These are phyloP conservation scores for Petrocephalus microphthalmus DNA, from an alignment of 2,113 vertebrate species.

Conservation along the genomic window DNA sequence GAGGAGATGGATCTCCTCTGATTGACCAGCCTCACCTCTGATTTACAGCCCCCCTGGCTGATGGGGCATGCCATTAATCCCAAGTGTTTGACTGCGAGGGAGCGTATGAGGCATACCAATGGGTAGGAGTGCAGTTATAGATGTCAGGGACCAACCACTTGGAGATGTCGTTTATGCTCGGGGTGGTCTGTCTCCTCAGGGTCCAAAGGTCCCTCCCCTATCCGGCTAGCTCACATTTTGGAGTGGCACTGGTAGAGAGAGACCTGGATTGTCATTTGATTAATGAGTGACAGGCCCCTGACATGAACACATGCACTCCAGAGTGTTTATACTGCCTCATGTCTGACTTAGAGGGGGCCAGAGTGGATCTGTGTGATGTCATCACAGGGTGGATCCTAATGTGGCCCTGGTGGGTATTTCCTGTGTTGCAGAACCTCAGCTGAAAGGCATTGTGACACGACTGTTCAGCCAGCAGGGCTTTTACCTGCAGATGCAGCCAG, in stretches of 20 bases:
- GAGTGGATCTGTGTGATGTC: constrained; percentile 14
- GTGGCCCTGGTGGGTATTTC: constrained; percentile 3
- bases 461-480: constrained; percentile 97
- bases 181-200: background rate
- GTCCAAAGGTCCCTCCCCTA: background rate
- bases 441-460: constrained; percentile 98
- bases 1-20: background rate
- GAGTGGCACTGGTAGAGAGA: background rate
- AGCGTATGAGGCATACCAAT: background rate
- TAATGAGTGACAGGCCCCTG: background rate
- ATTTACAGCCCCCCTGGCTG: background rate
- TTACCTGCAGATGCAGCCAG: constrained; percentile 94
- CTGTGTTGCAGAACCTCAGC: constrained; percentile 80
- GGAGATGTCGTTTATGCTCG: background rate
- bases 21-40: constrained; percentile 5
- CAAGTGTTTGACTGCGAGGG: background rate
- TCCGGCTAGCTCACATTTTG: background rate
- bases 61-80: background rate
- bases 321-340: background rate
- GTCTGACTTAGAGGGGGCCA: background rate
- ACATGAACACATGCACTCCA: background rate
- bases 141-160: background rate
- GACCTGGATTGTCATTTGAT: background rate
- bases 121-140: background rate
- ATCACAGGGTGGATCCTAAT: background rate